Conservation (phyloP, 2,113 vertebrate species). For the Nothobranchius kuhntae region DNA sequence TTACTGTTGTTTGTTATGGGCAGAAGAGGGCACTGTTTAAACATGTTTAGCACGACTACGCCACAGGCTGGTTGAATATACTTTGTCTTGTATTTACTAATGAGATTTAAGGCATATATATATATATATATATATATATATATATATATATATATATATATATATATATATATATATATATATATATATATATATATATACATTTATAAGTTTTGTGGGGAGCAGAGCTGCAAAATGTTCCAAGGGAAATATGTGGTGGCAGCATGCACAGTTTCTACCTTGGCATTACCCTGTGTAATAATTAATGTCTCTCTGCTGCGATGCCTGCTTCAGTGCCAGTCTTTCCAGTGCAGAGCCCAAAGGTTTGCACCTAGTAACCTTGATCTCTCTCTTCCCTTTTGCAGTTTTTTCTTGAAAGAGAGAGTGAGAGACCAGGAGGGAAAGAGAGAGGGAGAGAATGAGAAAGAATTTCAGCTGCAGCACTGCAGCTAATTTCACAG, state of each 20-base stretch:
- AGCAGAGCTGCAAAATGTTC: neutral
- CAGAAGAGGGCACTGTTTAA: slow-evolving; percentile 52
- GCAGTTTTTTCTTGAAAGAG: neutral
- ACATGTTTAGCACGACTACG: neutral
- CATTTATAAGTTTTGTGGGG: no score
- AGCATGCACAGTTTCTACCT: slow-evolving; percentile 9
- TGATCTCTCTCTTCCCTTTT: neutral
- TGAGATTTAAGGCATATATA: neutral
- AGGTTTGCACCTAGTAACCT: slow-evolving; percentile 1
- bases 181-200: no score
- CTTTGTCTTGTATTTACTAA: neutral
- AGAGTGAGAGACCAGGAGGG: neutral
- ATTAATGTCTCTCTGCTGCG: slow-evolving; percentile 27
- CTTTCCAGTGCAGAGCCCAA: slow-evolving; percentile 7
- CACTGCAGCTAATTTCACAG: neutral
- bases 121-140: no score
- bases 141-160: no score
- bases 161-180: no score
- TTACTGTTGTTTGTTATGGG: neutral
- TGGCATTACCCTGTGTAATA: slow-evolving; percentile 9
- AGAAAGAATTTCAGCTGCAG: neutral
- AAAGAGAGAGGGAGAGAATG: no score
- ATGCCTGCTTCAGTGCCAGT: slow-evolving; percentile 10
- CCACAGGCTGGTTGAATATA: neutral
- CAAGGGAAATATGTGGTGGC: slow-evolving; percentile 3